Evolutionary conservation across 2,888 invertebrate species (phyloP), one percentile per base, ranked within the genome.

Genomic region (Tetranychus piercei): DNA sequence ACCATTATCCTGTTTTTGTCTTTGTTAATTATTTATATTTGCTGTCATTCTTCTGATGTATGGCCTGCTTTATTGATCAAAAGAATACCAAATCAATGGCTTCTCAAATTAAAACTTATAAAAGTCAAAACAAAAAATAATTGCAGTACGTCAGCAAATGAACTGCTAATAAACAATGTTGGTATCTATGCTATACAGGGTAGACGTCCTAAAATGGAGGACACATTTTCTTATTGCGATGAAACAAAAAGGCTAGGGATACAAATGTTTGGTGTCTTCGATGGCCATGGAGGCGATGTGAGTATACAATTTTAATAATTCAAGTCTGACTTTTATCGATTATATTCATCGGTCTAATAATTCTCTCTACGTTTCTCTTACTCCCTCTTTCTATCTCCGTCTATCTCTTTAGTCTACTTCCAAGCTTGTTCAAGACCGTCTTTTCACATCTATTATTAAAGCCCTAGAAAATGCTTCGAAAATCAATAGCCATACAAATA

Each of bases 231-330:
- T 9, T 67, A 22, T 23, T 20, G 20, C 6, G 71, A 71, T 11
- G 43, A 71, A n/a, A 43, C 71, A 1, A 15, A 9, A 34, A 71
- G n/a, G 9, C 6, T 34, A 11, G 91, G 90, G 34, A 88, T 93
- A 74, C 90, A 92, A 23, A 84, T 95, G 76, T 93, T 91, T 84
- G 94, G 93, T 71, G 89, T 95, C 78, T 94, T 94, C 82, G 94
- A 95, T 84, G 94, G 94, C 0, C 94, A 95, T 82, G 95, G 94
- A 73, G 95, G 94, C 67, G 92, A 94, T 82, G 87, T 87, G 81
- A 80, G 80, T 74, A n/a, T 67, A 66, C 65, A 18, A 20, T 71
- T 64, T 72, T 55, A 55, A 15, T 55, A 55, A 55, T 55, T 34
- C 34, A 34, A n/a, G 34, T 34, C 34, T 34, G 34, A 34, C 34